These are phyloP conservation scores for Aphidius ervi DNA, from an alignment of 1,140 invertebrate genomes.

Conservation along the genomic window DNA sequence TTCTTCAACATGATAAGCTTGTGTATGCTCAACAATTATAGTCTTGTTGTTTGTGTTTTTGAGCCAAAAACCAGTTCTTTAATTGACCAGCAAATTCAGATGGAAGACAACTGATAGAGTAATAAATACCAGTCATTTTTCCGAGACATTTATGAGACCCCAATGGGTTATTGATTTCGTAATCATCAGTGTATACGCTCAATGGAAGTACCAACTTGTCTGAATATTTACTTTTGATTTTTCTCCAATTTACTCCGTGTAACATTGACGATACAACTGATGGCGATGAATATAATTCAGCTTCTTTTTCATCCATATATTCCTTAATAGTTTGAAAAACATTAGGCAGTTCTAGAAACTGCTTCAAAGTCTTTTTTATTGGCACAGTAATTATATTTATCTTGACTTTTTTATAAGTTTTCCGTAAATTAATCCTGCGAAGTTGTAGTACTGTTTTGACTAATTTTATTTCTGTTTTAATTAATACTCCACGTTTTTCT, in stretches of 20 bases:
- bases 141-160: not conserved
- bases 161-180: constrained; percentile 4
- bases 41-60: constrained; percentile 26
- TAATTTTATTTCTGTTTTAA: too few species aligned
- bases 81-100: constrained; percentile 23
- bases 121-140: constrained; percentile 18
- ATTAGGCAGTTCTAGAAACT: constrained; percentile 16
- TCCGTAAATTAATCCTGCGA: too few species aligned
- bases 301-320: not conserved
- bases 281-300: not conserved
- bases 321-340: not conserved
- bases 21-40: not conserved
- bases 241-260: not conserved
- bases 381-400: not conserved
- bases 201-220: not conserved
- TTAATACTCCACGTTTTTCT: too few species aligned
- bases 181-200: not conserved
- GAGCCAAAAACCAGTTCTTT: constrained; percentile 25
- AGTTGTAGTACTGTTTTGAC: too few species aligned
- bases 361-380: not conserved
- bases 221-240: not conserved
- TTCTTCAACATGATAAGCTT: too few species aligned
- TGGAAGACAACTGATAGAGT: constrained; percentile 24
- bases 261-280: not conserved
- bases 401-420: too few species aligned